Base-by-base conservation (phyloP, 2,113 vertebrate genomes). In the Mirounga angustirostris region DNA sequence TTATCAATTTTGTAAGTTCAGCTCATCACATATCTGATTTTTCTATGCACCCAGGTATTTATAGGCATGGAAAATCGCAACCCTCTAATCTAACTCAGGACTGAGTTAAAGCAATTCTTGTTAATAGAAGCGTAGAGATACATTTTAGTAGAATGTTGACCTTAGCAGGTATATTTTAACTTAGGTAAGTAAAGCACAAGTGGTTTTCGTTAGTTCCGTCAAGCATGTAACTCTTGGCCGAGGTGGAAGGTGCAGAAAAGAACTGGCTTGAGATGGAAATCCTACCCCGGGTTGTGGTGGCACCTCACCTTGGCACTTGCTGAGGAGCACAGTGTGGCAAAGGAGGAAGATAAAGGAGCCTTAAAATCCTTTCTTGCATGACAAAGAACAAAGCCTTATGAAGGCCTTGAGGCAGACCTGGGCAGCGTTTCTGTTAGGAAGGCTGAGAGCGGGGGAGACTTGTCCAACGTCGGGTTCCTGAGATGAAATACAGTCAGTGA, bases 171-270 rank as follows among this genome's bases (percentile, higher is more conserved):
- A 98, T 97, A 90, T 97, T 97, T 97, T 98, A 98, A 97, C 91
- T 98, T 97, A 95, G 97, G 97, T 98, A 98, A 98, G 97, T 97
- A 98, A 98, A 97, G 91, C 97, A 21, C 95, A 98, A 98, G 87
- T 98, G 98, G 96, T 96, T 97, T 98, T 98, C 98, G 97, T 98
- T 98, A 98, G 98, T 98, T 98, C 98, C 97, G 94, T 98, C 98
- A 97, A 95, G 89, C 95, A 83, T 94, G 91, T 91, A 98, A 97
- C 95, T 98, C 98, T 96, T 98, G 93, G 52, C 65, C 56, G 95
- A 98, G 94, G 78, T 96, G 93, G 65, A 33, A 73, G 12, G 65
- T 52, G 4, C 65, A 76, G 56, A 58, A 76, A 96, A 92, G 71
- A 97, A 91, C 91, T 95, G 97, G 95, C 95, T 98, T 98, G 83